Conservation (phyloP, 2,888 invertebrate species). For the Diloba caeruleocephala region DNA sequence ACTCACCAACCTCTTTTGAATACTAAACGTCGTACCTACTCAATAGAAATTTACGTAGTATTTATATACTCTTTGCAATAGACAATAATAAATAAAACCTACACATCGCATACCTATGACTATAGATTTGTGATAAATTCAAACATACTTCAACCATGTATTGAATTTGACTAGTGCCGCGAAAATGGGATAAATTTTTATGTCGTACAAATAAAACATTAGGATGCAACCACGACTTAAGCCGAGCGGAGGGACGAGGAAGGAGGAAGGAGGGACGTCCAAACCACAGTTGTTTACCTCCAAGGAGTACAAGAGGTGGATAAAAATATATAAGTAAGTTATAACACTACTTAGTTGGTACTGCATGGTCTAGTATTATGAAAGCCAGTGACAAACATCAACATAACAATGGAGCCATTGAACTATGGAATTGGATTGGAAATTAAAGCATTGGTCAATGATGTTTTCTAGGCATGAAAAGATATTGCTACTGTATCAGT, state of each 20-base stretch:
- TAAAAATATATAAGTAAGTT: slow-evolving; percentile 55
- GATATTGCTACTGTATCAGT: too few relatives aligned
- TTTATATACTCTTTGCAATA: background rate
- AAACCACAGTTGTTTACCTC: slow-evolving; percentile 40
- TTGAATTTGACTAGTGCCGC: slow-evolving; percentile 19
- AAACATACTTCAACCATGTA: background rate
- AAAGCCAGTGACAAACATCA: too few relatives aligned
- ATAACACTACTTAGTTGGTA: background rate
- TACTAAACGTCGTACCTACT: too few relatives aligned
- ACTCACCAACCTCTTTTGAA: too few relatives aligned
- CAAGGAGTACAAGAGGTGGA: slow-evolving; percentile 70
- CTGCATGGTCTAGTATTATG: background rate
- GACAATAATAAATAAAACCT: background rate
- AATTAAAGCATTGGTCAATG: too few relatives aligned
- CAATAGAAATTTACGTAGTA: too few relatives aligned
- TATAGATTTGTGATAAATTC: background rate
- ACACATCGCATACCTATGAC: background rate
- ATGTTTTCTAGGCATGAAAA: too few relatives aligned
- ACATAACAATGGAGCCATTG: too few relatives aligned
- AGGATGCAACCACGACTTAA: slow-evolving; percentile 25
- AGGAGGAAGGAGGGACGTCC: too few relatives aligned
- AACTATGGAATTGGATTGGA: too few relatives aligned
- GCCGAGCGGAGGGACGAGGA: background rate
- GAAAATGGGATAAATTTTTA: slow-evolving; percentile 48
- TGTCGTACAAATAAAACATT: slow-evolving; percentile 3